A percentile compares a stretch with the other conserved stretches of the same genome.
Evolutionary conservation across 1,140 invertebrate species (phyloP).

Genomic region (Trachymyrmex cornetzi): DNA sequence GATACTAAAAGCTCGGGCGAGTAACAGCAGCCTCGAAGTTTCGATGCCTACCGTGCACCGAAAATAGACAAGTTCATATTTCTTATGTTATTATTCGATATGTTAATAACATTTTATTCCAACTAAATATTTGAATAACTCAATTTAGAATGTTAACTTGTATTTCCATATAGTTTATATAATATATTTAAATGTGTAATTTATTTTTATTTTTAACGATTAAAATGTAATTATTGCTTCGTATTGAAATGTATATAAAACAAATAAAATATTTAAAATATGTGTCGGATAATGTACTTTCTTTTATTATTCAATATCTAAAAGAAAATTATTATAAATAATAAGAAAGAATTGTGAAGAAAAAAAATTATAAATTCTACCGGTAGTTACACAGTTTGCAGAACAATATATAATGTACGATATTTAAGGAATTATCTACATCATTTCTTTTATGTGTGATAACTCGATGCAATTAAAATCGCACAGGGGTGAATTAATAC

Average conservation of each 20-base stretch:
- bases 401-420: not conserved
- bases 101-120: not conserved
- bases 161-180: not conserved
- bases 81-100: constrained; percentile 1
- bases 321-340: not conserved
- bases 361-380: not conserved
- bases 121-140: not conserved
- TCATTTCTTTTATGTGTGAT: not conserved
- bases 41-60: constrained; percentile 6
- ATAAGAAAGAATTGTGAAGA: not conserved
- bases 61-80: constrained; percentile 1
- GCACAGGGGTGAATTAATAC: not conserved
- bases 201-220: not conserved
- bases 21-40: constrained; percentile 49
- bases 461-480: constrained; percentile 36
- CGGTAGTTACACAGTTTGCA: not conserved
- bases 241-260: not conserved
- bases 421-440: constrained; percentile 3
- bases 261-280: not conserved
- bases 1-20: constrained; percentile 51
- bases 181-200: not conserved
- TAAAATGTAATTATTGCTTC: not conserved
- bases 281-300: not conserved
- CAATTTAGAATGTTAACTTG: not conserved
- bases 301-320: not conserved